phyloP scores from a whole-genome alignment of 2,113 vertebrate genomes.

The Sphyrna mokarran region DNA sequence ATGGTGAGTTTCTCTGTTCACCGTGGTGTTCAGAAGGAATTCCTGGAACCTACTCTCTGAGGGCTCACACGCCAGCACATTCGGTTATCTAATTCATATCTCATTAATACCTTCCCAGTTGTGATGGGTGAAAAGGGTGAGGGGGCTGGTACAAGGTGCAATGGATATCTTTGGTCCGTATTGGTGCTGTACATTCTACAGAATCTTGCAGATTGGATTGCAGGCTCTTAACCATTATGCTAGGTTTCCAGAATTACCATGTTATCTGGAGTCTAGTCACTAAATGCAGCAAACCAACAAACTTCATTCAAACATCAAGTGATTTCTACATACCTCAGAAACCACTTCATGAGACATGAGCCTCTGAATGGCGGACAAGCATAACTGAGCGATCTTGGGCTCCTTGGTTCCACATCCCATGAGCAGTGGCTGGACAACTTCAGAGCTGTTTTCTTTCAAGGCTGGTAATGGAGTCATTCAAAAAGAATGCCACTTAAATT shows the following conservation, averaged over 20 bases:
- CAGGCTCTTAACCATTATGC: neutral
- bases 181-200: neutral
- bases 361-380: conserved; percentile 92
- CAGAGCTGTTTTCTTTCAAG: conserved; percentile 94
- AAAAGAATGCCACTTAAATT: neutral
- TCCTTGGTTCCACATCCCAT: conserved; percentile 99
- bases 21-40: neutral
- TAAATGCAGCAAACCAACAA: neutral
- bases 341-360: conserved; percentile 98
- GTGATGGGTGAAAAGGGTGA: neutral
- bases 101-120: neutral
- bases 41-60: neutral
- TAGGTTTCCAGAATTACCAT: neutral
- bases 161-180: neutral
- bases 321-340: conserved; percentile 71
- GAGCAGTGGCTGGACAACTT: conserved; percentile 94
- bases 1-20: neutral
- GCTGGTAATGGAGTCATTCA: conserved; percentile 54
- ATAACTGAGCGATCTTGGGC: conserved; percentile 95
- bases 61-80: neutral
- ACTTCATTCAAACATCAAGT: neutral
- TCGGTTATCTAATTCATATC: neutral
- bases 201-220: neutral
- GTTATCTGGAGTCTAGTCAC: neutral
- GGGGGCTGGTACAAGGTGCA: too few relatives aligned